phyloP scores from a whole-genome alignment of 2,797 vertebrate species.

The Sciaenops ocellatus region DNA sequence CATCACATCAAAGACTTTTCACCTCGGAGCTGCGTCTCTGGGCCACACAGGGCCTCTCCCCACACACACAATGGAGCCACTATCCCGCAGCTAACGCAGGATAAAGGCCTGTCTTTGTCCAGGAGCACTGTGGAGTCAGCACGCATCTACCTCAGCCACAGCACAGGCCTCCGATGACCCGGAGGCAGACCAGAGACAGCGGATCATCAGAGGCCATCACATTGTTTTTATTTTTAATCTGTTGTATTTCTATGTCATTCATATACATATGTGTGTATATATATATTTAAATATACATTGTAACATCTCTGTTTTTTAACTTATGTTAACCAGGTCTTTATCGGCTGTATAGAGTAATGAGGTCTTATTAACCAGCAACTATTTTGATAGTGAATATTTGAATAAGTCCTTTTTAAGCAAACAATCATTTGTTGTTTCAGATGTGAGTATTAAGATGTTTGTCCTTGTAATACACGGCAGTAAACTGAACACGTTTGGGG shows the following conservation, averaged over 20 bases:
- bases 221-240: background rate
- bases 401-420: no score
- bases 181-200: background rate
- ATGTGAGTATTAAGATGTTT: no score
- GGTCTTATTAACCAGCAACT: no score
- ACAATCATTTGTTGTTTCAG: no score
- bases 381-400: no score
- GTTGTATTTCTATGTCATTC: background rate
- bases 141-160: conserved; percentile 54
- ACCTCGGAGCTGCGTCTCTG: conserved; percentile 38
- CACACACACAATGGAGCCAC: conserved; percentile 61
- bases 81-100: conserved; percentile 51
- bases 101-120: conserved; percentile 64
- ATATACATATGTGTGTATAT: no score
- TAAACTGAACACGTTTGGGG: no score
- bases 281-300: no score
- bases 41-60: conserved; percentile 48
- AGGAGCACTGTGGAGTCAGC: conserved; percentile 47
- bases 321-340: background rate
- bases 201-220: background rate
- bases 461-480: no score
- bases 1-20: conserved; percentile 54
- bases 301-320: background rate
- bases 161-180: conserved; percentile 33
- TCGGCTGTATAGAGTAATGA: no score